Evolutionary conservation across 2,888 invertebrate genomes (phyloP), one percentile per base, ranked within the genome.

Genomic region (Macaria notata): DNA sequence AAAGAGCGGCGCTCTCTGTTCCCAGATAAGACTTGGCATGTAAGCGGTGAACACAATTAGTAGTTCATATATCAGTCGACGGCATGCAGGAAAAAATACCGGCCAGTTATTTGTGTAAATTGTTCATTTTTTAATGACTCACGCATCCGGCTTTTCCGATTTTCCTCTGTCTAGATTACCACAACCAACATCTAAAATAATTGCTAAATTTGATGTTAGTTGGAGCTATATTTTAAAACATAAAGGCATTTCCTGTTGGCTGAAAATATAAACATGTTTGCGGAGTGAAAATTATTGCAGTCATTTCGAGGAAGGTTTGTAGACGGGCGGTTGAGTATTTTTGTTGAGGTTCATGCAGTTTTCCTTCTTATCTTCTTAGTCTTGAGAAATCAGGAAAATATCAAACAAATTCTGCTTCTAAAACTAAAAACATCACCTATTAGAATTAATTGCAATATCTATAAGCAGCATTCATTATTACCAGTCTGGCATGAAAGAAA

Each of bases 131-230:
- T 49, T 57, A 46, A 46, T 58, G 58, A 58, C 42, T 58, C 49
- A 54, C 46, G 3, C 58, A 47, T 54, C 49, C 54, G 43, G 54
- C 9, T 54, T 54, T 54, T 54, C 54, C 38, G 29, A 54, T 47
- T 59, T 54, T 54, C 41, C 50, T 50, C 50, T 30, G 39, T 50
- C 47, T 47, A 30, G 46, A 39, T 58, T 38, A 45, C 51, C 30
- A n/a, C 45, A 51, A 45, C 38, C 9, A 31, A 50, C 19, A 30
- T 9, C 46, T 19, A 47, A 49, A 38, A 54, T 54, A 41, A 19
- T 19, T 19, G 19, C 19, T 19, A 19, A 45, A 51, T 51, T 36
- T 51, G 33, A 47, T 54, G 31, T 50, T 47, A 59, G 9, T 5
- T 9, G 36, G 4, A 3, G 36, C 9, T 19, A 33, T 54, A 41